phyloP scores from a whole-genome alignment of 2,888 invertebrate species.

The Agrotis ipsilon region DNA sequence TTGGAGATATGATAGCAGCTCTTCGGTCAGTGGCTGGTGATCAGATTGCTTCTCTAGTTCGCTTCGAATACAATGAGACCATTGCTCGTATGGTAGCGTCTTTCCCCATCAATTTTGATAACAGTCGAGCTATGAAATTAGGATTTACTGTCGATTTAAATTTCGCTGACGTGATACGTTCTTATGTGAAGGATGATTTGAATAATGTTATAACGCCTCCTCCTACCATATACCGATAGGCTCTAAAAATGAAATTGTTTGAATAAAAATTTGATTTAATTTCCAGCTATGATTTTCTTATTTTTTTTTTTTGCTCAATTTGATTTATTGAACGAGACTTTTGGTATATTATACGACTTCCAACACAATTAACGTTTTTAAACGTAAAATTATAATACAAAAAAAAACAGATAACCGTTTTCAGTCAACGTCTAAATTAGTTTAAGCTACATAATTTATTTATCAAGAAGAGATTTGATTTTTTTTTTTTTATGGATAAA shows the following conservation, averaged over 20 bases:
- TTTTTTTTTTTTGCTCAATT: background rate
- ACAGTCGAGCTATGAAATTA: conserved; percentile 75
- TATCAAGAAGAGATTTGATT: too few species aligned
- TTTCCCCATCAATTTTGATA: conserved; percentile 80
- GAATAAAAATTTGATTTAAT: background rate
- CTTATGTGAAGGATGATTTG: conserved; percentile 73
- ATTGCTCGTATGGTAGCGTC: conserved; percentile 77
- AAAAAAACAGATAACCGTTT: background rate
- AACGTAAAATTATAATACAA: background rate
- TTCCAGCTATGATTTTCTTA: background rate
- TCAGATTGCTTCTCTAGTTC: conserved; percentile 72
- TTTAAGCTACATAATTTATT: too few species aligned
- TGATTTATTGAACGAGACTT: background rate
- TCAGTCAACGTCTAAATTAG: background rate
- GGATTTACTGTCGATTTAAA: conserved; percentile 79
- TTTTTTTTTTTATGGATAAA: too few species aligned
- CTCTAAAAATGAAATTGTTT: background rate
- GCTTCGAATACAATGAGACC: conserved; percentile 71
- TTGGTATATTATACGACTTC: background rate
- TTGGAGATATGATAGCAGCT: conserved; percentile 77
- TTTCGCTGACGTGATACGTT: conserved; percentile 77
- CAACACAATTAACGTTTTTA: background rate
- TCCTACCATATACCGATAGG: conserved; percentile 26
- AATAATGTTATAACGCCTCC: conserved; percentile 40
- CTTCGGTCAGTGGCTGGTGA: conserved; percentile 78